phyloP scores from a whole-genome alignment of 1,140 invertebrate genomes.

The Halictus rubicundus region DNA sequence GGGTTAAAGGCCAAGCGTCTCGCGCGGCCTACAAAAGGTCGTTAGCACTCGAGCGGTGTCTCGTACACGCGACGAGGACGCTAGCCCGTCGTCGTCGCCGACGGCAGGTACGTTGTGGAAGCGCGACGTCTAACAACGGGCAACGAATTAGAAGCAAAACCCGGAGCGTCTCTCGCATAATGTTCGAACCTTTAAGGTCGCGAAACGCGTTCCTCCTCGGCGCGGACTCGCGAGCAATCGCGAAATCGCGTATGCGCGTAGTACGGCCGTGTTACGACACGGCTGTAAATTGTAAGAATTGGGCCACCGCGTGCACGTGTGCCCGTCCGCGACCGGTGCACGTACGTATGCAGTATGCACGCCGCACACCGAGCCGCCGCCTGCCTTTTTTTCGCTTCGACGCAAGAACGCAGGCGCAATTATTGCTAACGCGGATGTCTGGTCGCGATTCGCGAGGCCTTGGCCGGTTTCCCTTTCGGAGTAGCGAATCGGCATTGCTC shows the following conservation, averaged over 20 bases:
- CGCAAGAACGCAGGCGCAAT: conserved; percentile 72
- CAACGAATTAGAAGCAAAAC: not conserved
- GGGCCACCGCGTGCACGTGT: conserved; percentile 63
- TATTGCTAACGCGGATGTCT: conserved; percentile 79
- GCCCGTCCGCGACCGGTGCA: not conserved
- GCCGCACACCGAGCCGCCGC: conserved; percentile 33
- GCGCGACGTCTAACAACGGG: too few species aligned
- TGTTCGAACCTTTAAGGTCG: conserved; percentile 6
- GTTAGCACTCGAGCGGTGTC: conserved; percentile 34
- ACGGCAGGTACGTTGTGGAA: too few species aligned
- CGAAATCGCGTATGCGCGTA: conserved; percentile 49
- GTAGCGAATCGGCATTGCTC: conserved; percentile 28
- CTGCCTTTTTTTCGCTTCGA: conserved; percentile 70
- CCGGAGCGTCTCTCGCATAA: not conserved
- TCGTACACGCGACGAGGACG: not conserved
- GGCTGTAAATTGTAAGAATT: conserved; percentile 77
- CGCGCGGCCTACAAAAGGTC: conserved; percentile 48
- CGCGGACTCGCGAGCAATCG: conserved; percentile 2
- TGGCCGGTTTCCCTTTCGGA: conserved; percentile 78
- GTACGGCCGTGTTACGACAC: conserved; percentile 70
- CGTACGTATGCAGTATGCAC: not conserved
- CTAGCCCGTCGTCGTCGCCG: too few species aligned
- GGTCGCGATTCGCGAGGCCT: conserved; percentile 76
- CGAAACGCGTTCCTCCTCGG: conserved; percentile 1
- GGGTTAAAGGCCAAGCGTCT: conserved; percentile 49